Percentiles rank a stretch among this genome's conserved stretches.
phyloP scores from a whole-genome alignment of 92 coral and sea anemone species.

The Virgularia gustaviana region DNA sequence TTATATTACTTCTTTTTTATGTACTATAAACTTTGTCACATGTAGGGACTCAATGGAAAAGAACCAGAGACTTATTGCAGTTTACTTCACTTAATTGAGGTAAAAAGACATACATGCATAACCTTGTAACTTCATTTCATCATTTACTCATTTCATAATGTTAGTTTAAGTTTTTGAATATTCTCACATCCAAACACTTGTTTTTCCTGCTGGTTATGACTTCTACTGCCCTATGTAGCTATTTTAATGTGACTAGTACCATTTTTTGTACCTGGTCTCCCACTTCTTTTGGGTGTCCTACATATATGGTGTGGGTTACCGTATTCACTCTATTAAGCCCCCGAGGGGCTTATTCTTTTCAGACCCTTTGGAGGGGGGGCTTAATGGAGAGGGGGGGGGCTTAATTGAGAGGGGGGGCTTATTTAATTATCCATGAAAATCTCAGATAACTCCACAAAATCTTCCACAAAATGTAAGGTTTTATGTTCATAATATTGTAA shows the following conservation, averaged over 20 bases:
- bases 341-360: no score
- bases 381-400: no score
- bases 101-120: background rate
- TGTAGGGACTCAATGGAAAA: background rate
- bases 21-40: background rate
- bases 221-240: background rate
- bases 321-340: no score
- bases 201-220: background rate
- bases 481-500: no score
- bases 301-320: no score
- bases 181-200: background rate
- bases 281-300: no score
- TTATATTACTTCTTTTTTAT: background rate
- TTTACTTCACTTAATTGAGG: conserved; percentile 27
- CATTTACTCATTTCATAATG: background rate
- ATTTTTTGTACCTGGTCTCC: no score
- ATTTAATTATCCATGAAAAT: no score
- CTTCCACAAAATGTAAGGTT: no score
- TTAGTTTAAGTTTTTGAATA: background rate
- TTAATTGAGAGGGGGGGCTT: no score
- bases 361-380: no score
- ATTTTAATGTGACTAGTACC: background rate
- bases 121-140: background rate
- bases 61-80: conserved; percentile 4
- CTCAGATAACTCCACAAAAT: no score